Evolutionary conservation across 2,797 vertebrate genomes (phyloP).

Genomic region (Pseudotriccus pelzelni): DNA sequence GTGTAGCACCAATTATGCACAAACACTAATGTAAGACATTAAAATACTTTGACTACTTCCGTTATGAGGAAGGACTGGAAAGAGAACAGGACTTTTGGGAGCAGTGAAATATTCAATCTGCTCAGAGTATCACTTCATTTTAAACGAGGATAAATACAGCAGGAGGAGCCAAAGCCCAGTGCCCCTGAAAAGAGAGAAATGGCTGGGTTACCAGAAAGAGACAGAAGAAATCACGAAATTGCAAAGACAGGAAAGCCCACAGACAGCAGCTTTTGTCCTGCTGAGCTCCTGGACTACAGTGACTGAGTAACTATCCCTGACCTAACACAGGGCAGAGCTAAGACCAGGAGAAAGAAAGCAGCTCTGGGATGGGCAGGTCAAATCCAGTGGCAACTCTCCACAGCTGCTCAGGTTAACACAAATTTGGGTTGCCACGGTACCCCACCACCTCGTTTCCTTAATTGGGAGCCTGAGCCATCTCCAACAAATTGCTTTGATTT

Average conservation of each 20-base stretch:
- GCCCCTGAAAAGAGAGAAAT: not conserved
- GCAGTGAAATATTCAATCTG: not conserved
- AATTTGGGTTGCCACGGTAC: not conserved
- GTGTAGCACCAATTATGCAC: not conserved
- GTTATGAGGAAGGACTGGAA: not conserved
- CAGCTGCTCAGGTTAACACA: not conserved
- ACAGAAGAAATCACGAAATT: not conserved
- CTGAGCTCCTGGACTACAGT: not conserved
- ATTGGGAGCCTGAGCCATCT: fast-evolving
- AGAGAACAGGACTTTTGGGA: not conserved
- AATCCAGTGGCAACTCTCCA: not conserved
- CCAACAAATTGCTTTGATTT: not conserved
- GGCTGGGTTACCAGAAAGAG: not conserved
- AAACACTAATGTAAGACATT: not conserved
- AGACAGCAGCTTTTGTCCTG: not conserved
- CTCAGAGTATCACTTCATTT: not conserved
- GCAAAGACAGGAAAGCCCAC: not conserved
- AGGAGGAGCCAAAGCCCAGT: not conserved
- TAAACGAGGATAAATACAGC: not conserved
- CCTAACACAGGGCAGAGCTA: not conserved
- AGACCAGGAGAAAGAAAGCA: not conserved
- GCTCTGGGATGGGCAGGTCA: not conserved
- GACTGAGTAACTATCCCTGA: not conserved
- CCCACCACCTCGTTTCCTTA: not conserved
- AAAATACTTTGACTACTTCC: not conserved